Base-by-base conservation (phyloP, 2,888 invertebrate genomes). In the Watsonalla cultraria region DNA sequence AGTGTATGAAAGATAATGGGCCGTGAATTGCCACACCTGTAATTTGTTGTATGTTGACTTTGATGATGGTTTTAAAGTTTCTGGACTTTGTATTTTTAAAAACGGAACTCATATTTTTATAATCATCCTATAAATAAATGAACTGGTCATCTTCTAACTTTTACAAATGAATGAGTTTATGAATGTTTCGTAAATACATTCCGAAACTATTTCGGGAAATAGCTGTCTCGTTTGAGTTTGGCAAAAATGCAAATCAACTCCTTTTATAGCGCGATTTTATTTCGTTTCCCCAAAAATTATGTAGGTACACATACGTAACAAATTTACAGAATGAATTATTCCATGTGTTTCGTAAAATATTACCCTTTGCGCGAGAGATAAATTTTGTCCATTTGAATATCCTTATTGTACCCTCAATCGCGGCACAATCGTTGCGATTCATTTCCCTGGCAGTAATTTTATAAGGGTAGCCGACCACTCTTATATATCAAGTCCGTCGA, bases 1-100 rank as follows among this genome's bases (percentile, higher is more conserved):
- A 74, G 76, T 64, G 70, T 73, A 80, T 72, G 70, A 76, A 76
- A 81, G 85, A 86, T 87, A 84, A 65, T 57, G 64, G 54, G 57
- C 66, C 68, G 74, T 69, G 74, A 75, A 78, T 86, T 87, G 85
- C 89, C 89, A 86, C 89, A 88, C 89, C 87, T 84, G 73, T 74
- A 68, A 71, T 69, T 66, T 58, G 67, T 60, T 61, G 59, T 57
- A 42, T 13, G 33, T 46, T 50, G 35, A 47, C 7, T 13, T 50
- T 51, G 15, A 14, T 42, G 45, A 48, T 51, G 52, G 8, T 42
- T 24, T n/a, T n/a, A n/a, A 24, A 24, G 24, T 24, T 24, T 24
- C 24, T 24, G 24, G 24, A 24, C 24, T 24, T 24, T 24, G 24
- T 24, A 24, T 24, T 24, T 24, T 24, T 24, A 24, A 24, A 24